Percentiles rank a stretch among this genome's conserved stretches.
These are phyloP conservation scores for Pectinophora gossypiella DNA, from an alignment of 1,140 invertebrate species.

Conservation along the genomic window DNA sequence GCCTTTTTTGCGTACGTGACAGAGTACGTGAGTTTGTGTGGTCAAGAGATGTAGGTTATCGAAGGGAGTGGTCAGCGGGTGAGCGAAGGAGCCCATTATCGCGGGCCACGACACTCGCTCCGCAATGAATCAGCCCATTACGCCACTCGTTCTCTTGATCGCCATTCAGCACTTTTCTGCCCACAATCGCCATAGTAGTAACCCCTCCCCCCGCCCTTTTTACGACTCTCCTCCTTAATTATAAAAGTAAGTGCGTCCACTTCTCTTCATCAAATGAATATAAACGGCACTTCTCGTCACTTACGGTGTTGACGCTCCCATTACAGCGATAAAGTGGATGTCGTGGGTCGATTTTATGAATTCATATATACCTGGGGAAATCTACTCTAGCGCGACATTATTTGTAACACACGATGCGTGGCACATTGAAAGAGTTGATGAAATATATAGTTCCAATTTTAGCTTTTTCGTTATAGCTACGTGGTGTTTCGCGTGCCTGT, in stretches of 20 bases:
- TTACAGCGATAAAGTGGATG: neutral
- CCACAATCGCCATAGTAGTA: too few species aligned
- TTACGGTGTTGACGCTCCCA: neutral
- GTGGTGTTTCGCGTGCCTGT: neutral
- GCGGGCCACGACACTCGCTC: constrained; percentile 8
- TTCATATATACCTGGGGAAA: constrained; percentile 23
- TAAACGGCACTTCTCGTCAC: neutral
- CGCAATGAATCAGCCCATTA: constrained; percentile 30
- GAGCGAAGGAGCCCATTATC: constrained; percentile 25
- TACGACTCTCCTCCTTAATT: neutral
- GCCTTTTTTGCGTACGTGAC: too few species aligned
- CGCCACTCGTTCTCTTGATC: constrained; percentile 19
- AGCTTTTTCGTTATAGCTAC: neutral
- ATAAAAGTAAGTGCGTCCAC: neutral
- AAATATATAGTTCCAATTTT: neutral
- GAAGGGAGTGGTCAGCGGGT: constrained; percentile 5
- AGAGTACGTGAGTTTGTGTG: neutral
- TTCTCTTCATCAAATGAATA: neutral
- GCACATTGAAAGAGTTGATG: neutral
- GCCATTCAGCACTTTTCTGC: constrained; percentile 21
- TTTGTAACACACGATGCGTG: neutral
- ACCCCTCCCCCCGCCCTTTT: neutral
- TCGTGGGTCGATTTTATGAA: constrained; percentile 13
- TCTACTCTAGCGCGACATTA: constrained; percentile 6
- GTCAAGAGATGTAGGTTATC: neutral